Base-by-base conservation (phyloP, 92 coral and sea anemone genomes). In the Heteractis magnifica region DNA sequence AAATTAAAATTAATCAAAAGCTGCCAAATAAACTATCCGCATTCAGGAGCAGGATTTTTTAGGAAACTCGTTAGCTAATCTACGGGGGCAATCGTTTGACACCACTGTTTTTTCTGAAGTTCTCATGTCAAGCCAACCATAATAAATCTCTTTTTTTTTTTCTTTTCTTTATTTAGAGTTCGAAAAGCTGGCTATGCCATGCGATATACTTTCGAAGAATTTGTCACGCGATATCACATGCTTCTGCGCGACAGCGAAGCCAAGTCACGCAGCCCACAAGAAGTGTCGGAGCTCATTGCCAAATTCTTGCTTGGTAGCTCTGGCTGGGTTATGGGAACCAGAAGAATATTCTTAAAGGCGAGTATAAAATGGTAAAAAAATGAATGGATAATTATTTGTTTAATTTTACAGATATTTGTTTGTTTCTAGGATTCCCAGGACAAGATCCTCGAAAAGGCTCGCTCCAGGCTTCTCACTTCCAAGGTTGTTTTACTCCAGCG, bases 401-500 rank as follows among this genome's bases (percentile, higher is more conserved):
- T 23, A 34, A 23, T 34, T 18, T 1, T 26, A 62, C 34, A 0
- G 55, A 5, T 11, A 50, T 56, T 20, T n/a, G 10, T 74, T 9
- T 19, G 16, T 71, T 34, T 77, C 8, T 56, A 95, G 98, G 98
- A 95, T 78, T 86, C 90, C 55, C 98, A 95, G 41, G 98, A 94
- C 60, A 82, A 87, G 75, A 71, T 90, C 20, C 90, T 95, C 6
- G 98, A 95, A 84, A 88, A 77, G 52, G 91, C 93, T 75, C 91
- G 98, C n/a, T 90, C 90, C 86, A 88, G 86, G 16, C 88, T 94
- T 20, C 91, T 95, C 81, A 85, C 93, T 77, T 87, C 88, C 68
- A 94, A 92, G 84, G 96, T 95, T 21, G 84, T 95, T 49, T 71
- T 94, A 72, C 93, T 95, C n/a, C 98, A 95, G 77, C 91, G 97